Percentiles rank a stretch among this genome's conserved stretches.
Evolutionary conservation across 2,888 invertebrate species (phyloP).

Genomic region (Teleogryllus oceanicus): DNA sequence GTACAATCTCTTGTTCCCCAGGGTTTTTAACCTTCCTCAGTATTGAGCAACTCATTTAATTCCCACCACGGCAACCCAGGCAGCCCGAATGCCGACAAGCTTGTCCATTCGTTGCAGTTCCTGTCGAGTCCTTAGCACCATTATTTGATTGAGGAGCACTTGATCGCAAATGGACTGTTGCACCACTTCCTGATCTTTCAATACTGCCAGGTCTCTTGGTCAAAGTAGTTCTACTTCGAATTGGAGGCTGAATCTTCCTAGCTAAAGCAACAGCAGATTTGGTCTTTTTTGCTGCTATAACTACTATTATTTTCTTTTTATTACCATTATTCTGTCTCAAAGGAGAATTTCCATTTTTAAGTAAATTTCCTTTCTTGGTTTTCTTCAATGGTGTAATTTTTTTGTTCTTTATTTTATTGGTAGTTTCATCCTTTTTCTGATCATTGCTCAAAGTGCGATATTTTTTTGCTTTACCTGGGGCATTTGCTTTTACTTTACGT

Average conservation of each 20-base stretch:
- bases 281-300: neutral
- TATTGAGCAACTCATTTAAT: neutral
- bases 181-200: neutral
- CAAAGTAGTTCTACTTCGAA: neutral
- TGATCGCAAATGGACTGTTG: neutral
- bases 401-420: no score
- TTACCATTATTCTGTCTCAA: neutral
- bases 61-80: neutral
- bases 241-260: neutral
- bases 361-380: no score
- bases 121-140: neutral
- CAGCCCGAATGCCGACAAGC: neutral
- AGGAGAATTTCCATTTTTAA: neutral
- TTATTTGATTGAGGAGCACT: neutral
- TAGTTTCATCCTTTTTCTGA: no score
- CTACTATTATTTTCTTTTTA: neutral
- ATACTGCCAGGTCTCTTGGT: neutral
- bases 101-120: neutral
- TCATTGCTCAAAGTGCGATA: no score
- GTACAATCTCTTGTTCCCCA: no score
- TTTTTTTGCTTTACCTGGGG: no score
- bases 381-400: no score
- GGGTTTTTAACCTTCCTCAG: no score
- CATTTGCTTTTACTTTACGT: no score
- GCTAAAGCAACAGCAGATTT: constrained; percentile 2